Evolutionary conservation across 2,888 invertebrate species (phyloP), one percentile per base, ranked within the genome.

Genomic region (Athalia circularis): DNA sequence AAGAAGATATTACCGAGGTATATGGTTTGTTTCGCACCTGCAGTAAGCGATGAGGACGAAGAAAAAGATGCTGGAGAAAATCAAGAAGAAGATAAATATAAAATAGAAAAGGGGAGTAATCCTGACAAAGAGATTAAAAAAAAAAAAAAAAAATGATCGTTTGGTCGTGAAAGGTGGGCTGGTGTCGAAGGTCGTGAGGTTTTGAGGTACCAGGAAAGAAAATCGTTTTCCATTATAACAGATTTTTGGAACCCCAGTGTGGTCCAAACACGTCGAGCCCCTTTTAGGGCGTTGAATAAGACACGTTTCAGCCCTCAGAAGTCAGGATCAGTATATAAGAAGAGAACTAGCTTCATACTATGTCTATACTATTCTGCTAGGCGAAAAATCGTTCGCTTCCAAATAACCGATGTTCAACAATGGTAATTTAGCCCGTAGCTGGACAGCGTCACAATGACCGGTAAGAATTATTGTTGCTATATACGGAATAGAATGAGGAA

Each of bases 171-270:
- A 7, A 65, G 48, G 48, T 65, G 74, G 65, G 61, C 50, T 62
- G 59, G 29, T 72, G 65, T 72, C 65, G 29, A 57, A 52, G 61
- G n/a, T 65, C 57, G 15, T 65, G 61, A 43, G 3, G 76, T 54
- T 61, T 65, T 65, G 64, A 72, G n/a, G 8, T 61, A 72, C 81
- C 65, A 72, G 54, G 75, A 52, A 74, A 54, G 59, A 67, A 47
- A 62, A 79, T 80, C 78, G 65, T 80, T 82, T 82, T 47, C n/a
- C 45, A 82, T 84, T 83, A 79, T 79, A 80, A 78, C 81, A 80
- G 82, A 85, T 85, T 83, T 86, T 85, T 82, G 82, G 82, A 82
- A 84, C 81, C 84, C 82, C 74, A 70, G 80, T 79, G 83, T 78
- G 82, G 83, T 82, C 82, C 80, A 80, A 78, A 72, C 57, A 47